Evolutionary conservation across 2,797 vertebrate species (phyloP).

Genomic region (Todus mexicanus): DNA sequence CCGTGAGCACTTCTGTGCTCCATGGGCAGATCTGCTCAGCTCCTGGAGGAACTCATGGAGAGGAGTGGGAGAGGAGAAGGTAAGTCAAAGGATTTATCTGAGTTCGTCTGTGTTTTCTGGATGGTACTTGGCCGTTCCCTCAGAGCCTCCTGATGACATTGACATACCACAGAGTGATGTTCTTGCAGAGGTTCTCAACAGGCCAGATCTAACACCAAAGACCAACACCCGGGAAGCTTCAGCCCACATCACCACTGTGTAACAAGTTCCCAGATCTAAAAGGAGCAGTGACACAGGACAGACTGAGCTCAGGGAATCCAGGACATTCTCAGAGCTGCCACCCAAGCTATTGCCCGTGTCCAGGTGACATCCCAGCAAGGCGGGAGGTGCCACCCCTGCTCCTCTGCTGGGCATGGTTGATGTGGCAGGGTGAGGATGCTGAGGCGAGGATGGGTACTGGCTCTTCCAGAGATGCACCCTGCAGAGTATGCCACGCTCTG

Average conservation of each 20-base stretch:
- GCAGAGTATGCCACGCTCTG: background rate
- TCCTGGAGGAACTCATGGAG: background rate
- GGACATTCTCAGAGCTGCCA: background rate
- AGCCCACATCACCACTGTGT: background rate
- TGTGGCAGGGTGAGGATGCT: background rate
- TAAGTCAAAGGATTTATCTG: background rate
- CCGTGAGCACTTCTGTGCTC: background rate
- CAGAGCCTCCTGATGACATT: accelerated
- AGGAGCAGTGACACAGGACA: background rate
- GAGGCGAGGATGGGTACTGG: background rate
- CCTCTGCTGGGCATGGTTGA: background rate
- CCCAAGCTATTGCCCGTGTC: background rate
- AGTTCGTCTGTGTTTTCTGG: no score
- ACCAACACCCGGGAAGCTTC: background rate
- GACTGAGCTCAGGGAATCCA: background rate
- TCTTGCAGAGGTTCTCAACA: background rate
- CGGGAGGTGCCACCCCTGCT: background rate
- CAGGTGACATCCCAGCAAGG: no score
- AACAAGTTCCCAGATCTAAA: background rate
- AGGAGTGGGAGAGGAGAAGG: background rate
- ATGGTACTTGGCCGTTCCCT: background rate
- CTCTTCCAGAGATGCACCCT: background rate
- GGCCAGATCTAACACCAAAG: background rate
- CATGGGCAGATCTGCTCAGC: background rate
- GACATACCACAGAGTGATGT: no score